Conservation (phyloP, 2,113 vertebrate species). For the Dicentrarchus labrax region DNA sequence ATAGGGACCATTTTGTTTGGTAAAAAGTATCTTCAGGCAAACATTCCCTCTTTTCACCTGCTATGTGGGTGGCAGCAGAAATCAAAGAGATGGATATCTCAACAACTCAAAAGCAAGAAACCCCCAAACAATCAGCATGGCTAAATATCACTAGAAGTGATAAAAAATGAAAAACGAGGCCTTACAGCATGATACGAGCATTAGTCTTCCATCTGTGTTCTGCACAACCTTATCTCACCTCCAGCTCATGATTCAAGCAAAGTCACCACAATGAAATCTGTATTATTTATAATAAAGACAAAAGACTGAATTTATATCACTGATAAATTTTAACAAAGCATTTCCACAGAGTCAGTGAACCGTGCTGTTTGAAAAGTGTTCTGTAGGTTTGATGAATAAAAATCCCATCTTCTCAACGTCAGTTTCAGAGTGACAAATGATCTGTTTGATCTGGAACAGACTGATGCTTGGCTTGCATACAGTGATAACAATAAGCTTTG, state of each 20-base stretch:
- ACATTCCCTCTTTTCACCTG: neutral
- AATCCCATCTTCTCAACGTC: conserved; percentile 35
- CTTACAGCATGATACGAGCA: neutral
- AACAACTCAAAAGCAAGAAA: neutral
- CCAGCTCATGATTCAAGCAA: conserved; percentile 19
- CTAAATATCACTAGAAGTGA: neutral
- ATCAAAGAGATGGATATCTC: neutral
- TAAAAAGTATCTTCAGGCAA: neutral
- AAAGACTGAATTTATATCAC: conserved; percentile 35
- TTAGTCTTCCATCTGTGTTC: conserved; percentile 17
- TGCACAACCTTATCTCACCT: conserved; percentile 9
- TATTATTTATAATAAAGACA: conserved; percentile 50
- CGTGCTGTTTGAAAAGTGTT: conserved; percentile 54
- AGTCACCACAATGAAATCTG: neutral
- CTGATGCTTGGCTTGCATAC: conserved; percentile 47
- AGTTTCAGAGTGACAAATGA: conserved; percentile 58
- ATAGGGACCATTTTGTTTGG: neutral
- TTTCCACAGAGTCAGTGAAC: conserved; percentile 40
- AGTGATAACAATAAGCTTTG: conserved; percentile 64
- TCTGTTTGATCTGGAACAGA: conserved; percentile 65
- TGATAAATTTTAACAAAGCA: conserved; percentile 49
- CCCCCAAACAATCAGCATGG: neutral
- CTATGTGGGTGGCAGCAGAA: neutral
- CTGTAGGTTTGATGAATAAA: conserved; percentile 63
- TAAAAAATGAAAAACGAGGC: neutral